phyloP scores from a whole-genome alignment of 2,888 invertebrate species.

The Meta bourneti region DNA sequence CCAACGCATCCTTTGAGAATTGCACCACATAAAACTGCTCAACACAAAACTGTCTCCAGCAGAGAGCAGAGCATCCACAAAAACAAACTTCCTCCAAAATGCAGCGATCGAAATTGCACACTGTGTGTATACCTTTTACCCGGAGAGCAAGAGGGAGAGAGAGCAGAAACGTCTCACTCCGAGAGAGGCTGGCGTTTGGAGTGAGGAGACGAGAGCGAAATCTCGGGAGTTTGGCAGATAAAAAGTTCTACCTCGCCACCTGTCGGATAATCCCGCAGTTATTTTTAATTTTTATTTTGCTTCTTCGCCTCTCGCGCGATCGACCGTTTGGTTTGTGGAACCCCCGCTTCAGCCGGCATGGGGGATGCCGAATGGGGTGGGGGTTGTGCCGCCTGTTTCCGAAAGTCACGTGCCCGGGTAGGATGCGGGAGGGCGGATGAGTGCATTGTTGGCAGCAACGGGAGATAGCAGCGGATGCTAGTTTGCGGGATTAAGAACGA shows the following conservation, averaged over 20 bases:
- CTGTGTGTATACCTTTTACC: background rate
- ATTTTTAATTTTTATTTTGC: slow-evolving; percentile 31
- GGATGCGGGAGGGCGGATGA: slow-evolving; percentile 68
- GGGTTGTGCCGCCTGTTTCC: background rate
- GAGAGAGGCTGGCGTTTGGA: slow-evolving; percentile 41
- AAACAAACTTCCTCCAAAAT: background rate
- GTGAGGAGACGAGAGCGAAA: slow-evolving; percentile 6
- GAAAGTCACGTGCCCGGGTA: slow-evolving; percentile 34
- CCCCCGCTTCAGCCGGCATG: slow-evolving; percentile 65
- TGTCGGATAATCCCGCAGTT: slow-evolving; percentile 63
- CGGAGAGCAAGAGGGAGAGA: background rate
- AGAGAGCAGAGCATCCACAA: background rate
- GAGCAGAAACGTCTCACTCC: background rate
- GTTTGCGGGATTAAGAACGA: slow-evolving; percentile 57
- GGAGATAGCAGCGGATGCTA: slow-evolving; percentile 64
- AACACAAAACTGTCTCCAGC: background rate
- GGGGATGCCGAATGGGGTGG: background rate
- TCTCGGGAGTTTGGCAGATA: background rate
- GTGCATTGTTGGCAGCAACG: slow-evolving; percentile 25
- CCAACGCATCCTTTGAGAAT: slow-evolving; percentile 47
- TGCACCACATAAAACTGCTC: slow-evolving; percentile 15
- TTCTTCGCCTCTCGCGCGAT: background rate
- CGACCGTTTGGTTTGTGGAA: slow-evolving; percentile 9
- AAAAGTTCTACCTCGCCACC: slow-evolving; percentile 62
- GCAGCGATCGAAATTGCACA: background rate